Evolutionary conservation across 2,797 vertebrate species (phyloP).

Genomic region (Gymnocypris eckloni): DNA sequence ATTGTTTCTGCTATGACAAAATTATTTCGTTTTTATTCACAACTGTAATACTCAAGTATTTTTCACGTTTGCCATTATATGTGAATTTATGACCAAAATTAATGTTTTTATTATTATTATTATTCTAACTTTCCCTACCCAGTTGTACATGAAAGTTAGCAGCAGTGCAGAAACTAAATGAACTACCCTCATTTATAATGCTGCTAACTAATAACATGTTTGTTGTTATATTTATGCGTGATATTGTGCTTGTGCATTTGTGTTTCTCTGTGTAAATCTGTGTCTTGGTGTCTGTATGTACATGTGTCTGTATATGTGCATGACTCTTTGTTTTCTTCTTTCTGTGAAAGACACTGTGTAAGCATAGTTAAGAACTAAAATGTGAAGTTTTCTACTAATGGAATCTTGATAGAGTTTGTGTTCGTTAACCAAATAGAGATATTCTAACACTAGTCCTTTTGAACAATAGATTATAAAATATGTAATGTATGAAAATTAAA

Average conservation of each 20-base stretch:
- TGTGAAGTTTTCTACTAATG: slow-evolving; percentile 81
- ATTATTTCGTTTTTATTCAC: background rate
- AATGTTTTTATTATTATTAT: slow-evolving; percentile 44
- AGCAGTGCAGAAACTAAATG: slow-evolving; percentile 71
- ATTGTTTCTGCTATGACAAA: slow-evolving; percentile 15
- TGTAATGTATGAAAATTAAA: slow-evolving; percentile 1
- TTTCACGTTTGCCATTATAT: background rate
- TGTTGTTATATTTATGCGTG: slow-evolving; percentile 63
- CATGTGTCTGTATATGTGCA: slow-evolving; percentile 69
- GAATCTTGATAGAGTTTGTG: slow-evolving; percentile 60
- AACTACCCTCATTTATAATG: slow-evolving; percentile 76
- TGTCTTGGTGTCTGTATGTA: slow-evolving; percentile 53
- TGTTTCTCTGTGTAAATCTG: slow-evolving; percentile 62
- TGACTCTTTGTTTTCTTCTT: slow-evolving; percentile 83
- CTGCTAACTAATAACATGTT: slow-evolving; percentile 85
- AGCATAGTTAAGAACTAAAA: slow-evolving; percentile 79
- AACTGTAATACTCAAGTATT: background rate
- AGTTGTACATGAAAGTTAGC: slow-evolving; percentile 67
- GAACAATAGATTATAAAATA: slow-evolving; percentile 57
- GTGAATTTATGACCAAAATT: slow-evolving; percentile 41
- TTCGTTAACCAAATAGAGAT: slow-evolving; percentile 75
- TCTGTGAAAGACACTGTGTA: slow-evolving; percentile 93
- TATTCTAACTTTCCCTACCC: slow-evolving; percentile 61
- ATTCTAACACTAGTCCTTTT: slow-evolving; percentile 47
- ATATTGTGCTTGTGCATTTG: slow-evolving; percentile 58